Conservation (phyloP, 2,113 vertebrate species). For the Myxocyprinus asiaticus region DNA sequence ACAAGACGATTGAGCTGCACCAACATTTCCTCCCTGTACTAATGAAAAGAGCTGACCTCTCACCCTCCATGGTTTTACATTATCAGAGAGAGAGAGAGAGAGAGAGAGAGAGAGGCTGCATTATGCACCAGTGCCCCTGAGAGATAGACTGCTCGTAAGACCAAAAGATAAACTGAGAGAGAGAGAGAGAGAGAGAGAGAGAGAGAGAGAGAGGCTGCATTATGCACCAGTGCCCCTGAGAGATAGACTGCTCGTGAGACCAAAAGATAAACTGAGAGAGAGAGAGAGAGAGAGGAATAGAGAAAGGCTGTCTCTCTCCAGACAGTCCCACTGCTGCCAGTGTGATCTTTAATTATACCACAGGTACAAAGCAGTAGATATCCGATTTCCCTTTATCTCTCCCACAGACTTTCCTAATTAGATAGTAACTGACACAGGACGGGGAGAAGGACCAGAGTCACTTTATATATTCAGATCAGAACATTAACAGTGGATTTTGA, state of each 20-base stretch:
- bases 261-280: slow-evolving; percentile 42
- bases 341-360: slow-evolving; percentile 54
- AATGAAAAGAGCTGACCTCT: slow-evolving; percentile 53
- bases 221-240: slow-evolving; percentile 20
- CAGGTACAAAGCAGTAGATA: slow-evolving; percentile 42
- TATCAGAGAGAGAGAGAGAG: slow-evolving; percentile 35
- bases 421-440: slow-evolving; percentile 40
- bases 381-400: slow-evolving; percentile 36
- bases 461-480: slow-evolving; percentile 13
- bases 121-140: slow-evolving; percentile 16
- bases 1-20: slow-evolving; percentile 47
- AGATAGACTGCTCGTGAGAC: slow-evolving; percentile 1
- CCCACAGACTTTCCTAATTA: slow-evolving; percentile 46
- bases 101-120: slow-evolving; percentile 21
- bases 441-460: neutral
- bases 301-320: slow-evolving; percentile 35
- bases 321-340: slow-evolving; percentile 25
- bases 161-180: slow-evolving; percentile 39
- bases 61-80: slow-evolving; percentile 50
- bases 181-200: slow-evolving; percentile 37
- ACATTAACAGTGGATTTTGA: neutral
- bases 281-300: slow-evolving; percentile 33
- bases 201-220: slow-evolving; percentile 17
- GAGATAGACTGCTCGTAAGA: slow-evolving; percentile 9
- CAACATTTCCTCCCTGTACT: slow-evolving; percentile 50